Evolutionary conservation across 2,797 vertebrate genomes (phyloP), one percentile per base, ranked within the genome.

Genomic region (Alectoris magna): DNA sequence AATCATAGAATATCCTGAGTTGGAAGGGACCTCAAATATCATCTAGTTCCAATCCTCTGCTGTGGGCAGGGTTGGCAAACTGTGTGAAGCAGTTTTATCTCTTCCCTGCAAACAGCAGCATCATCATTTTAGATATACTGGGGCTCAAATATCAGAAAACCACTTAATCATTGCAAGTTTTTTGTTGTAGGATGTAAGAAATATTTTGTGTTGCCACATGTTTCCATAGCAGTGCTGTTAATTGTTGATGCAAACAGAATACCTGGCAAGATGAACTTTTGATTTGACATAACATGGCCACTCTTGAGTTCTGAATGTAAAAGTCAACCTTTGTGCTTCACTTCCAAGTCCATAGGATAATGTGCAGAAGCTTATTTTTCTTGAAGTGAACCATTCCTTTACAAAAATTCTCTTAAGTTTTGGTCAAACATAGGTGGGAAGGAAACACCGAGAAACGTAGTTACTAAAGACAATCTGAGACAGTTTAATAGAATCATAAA

Each of bases 201-300:
- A 2, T 14, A 27, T 80, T 87, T 93, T 87, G 34, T 21, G 55
- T 14, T 55, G 22, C 17, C 2, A 0, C 71, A 19, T 62, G 24
- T 74, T 62, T 73, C 69, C 3, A 0, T 11, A 1, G 6, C 15
- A n/a, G 48, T 0, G 0, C 23, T 60, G 34, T 74, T 87, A 72
- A 23, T n/a, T 31, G 27, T 15, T 49, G 56, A 38, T 71, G 27
- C 22, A 38, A 91, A 64, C 0, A 4, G 44, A 26, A 26, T 43
- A 16, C 34, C 64, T 62, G 41, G 23, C 13, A 74, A 71, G 44
- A 49, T 9, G 29, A 66, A 62, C 23, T 84, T 89, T 58, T 62
- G 11, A 43, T 84, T 85, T 92, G 58, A 44, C 0, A 1, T 67
- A 27, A 48, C 1, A 6, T 48, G 22, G 19, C 3, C 15, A n/a